Conservation (phyloP, 2,113 vertebrate species). For the Plecotus auritus region DNA sequence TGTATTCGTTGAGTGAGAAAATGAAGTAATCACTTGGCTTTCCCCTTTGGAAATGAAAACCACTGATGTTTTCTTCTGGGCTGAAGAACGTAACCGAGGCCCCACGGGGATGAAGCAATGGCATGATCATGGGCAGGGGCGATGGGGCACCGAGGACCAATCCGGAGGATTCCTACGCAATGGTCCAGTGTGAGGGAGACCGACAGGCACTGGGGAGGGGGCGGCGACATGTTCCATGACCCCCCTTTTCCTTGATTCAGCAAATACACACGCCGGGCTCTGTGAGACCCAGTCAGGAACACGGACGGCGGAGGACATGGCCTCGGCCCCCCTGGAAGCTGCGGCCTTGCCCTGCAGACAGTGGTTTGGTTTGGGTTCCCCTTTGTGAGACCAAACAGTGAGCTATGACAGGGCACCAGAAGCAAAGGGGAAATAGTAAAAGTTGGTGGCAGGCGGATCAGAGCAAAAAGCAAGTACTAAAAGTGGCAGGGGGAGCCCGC, state of each 20-base stretch:
- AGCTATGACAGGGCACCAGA: fast-evolving
- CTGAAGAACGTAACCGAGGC: not conserved
- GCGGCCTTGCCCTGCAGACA: not conserved
- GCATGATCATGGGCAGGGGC: fast-evolving
- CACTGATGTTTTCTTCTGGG: not conserved
- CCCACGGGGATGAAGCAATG: not conserved
- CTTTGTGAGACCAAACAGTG: not conserved
- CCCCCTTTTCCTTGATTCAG: too few species aligned
- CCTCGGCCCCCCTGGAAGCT: not conserved
- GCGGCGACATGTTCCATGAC: not conserved
- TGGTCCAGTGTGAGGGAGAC: fast-evolving
- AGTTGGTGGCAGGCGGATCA: too few species aligned
- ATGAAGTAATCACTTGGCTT: not conserved
- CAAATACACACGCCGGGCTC: not conserved
- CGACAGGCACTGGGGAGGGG: fast-evolving
- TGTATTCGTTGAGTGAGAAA: not conserved
- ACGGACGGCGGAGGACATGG: fast-evolving
- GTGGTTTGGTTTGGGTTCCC: too few species aligned
- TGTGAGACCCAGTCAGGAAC: not conserved
- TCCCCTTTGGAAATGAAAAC: not conserved
- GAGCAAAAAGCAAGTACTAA: too few species aligned
- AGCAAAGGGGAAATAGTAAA: not conserved
- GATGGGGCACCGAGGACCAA: not conserved
- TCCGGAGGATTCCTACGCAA: not conserved
- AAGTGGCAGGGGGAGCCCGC: not conserved